Percentiles rank a stretch among this genome's conserved stretches.
These are phyloP conservation scores for Artibeus lituratus DNA, from an alignment of 2,797 vertebrate genomes.

Conservation along the genomic window DNA sequence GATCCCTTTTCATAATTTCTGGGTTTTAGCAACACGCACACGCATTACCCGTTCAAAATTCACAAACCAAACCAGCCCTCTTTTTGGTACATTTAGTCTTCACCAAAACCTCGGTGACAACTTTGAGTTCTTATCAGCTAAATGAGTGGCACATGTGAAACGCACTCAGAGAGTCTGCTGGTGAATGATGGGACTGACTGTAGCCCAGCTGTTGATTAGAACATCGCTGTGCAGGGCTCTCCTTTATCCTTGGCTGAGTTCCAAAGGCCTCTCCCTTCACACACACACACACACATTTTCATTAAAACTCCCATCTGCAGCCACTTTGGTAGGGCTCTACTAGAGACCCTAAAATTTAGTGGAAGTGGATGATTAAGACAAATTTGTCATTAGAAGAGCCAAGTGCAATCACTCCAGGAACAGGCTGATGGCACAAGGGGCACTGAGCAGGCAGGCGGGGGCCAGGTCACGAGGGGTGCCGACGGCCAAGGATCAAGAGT, in stretches of 20 bases:
- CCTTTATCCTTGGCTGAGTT: neutral
- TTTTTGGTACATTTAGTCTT: neutral
- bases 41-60: neutral
- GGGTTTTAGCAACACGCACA: neutral
- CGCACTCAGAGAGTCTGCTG: neutral
- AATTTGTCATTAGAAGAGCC: neutral
- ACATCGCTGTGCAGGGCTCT: neutral
- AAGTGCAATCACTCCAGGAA: neutral
- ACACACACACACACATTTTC: neutral
- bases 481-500: neutral
- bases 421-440: neutral
- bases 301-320: neutral
- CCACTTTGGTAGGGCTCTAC: neutral
- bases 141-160: neutral
- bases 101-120: neutral
- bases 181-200: neutral
- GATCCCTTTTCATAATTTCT: neutral
- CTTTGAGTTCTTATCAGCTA: neutral
- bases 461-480: neutral
- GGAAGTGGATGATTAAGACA: neutral
- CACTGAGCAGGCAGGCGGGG: too few relatives aligned
- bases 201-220: neutral
- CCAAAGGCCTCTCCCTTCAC: neutral
- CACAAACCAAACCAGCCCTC: neutral
- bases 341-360: neutral